These are phyloP conservation scores for Emmelina monodactyla DNA, from an alignment of 2,888 invertebrate species.

Conservation along the genomic window DNA sequence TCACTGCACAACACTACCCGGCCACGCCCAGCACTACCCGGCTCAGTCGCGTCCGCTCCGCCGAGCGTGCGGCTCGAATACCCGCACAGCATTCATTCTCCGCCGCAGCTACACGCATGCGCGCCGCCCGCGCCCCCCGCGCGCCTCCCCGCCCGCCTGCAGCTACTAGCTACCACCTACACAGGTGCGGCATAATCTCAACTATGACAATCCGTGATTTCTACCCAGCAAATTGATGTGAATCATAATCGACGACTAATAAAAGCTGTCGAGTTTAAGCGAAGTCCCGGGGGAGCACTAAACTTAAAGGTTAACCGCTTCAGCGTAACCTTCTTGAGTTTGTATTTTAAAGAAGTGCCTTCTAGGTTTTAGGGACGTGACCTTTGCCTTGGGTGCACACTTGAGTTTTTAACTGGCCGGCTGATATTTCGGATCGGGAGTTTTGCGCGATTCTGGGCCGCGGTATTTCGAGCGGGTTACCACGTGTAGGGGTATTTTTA, in stretches of 20 bases:
- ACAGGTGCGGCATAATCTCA: slow-evolving; percentile 34
- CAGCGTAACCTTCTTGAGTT: neutral
- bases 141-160: slow-evolving; percentile 24
- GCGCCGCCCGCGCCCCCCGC: slow-evolving; percentile 28
- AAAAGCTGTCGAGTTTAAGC: slow-evolving; percentile 23
- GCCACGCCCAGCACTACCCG: slow-evolving; percentile 25
- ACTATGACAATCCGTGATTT: slow-evolving; percentile 22
- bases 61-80: slow-evolving; percentile 43
- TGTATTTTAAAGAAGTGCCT: neutral
- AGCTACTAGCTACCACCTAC: slow-evolving; percentile 22
- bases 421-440: slow-evolving; percentile 7
- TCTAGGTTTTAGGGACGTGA: slow-evolving; percentile 19
- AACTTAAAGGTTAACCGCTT: slow-evolving; percentile 18
- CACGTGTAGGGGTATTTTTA: slow-evolving; percentile 29
- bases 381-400: slow-evolving; percentile 31
- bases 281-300: slow-evolving; percentile 12
- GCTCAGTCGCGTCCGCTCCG: slow-evolving; percentile 61
- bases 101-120: slow-evolving; percentile 42
- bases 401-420: slow-evolving; percentile 27
- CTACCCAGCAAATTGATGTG: slow-evolving; percentile 19
- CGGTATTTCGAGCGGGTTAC: slow-evolving; percentile 22
- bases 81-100: slow-evolving; percentile 38
- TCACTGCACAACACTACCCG: slow-evolving; percentile 19
- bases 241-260: too few relatives aligned
- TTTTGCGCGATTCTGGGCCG: slow-evolving; percentile 2